Conservation (phyloP, 2,797 vertebrate species). For the Sternotherus odoratus region DNA sequence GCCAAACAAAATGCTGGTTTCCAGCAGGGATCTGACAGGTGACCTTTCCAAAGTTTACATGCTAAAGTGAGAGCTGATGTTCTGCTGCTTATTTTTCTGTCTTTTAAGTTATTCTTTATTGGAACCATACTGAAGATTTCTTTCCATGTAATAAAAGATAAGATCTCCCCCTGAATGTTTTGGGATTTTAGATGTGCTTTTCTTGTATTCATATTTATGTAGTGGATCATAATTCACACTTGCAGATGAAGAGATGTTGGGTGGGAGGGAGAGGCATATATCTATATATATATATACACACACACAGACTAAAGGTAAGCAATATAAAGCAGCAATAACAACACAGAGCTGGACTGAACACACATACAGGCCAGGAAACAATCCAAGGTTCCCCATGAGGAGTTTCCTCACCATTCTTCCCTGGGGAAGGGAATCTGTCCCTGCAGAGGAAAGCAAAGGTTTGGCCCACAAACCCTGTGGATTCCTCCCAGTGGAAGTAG, state of each 20-base stretch:
- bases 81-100: slow-evolving; percentile 74
- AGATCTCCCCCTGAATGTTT: slow-evolving; percentile 58
- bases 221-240: slow-evolving; percentile 35
- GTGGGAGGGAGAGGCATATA: slow-evolving; percentile 16
- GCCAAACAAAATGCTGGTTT: slow-evolving; percentile 77
- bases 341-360: neutral
- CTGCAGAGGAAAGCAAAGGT: neutral
- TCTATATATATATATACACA: accelerated
- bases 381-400: neutral
- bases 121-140: slow-evolving; percentile 65
- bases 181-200: slow-evolving; percentile 29
- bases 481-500: neutral
- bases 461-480: neutral
- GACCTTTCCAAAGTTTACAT: slow-evolving; percentile 77
- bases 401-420: neutral
- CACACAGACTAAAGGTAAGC: slow-evolving; percentile 30
- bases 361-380: neutral
- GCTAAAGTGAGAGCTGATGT: slow-evolving; percentile 76
- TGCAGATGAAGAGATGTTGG: slow-evolving; percentile 49
- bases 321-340: slow-evolving; percentile 42
- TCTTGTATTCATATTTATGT: slow-evolving; percentile 38
- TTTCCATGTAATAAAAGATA: slow-evolving; percentile 59
- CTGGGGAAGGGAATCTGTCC: neutral
- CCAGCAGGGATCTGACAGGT: slow-evolving; percentile 76
- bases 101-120: slow-evolving; percentile 70